phyloP scores from a whole-genome alignment of 1,140 invertebrate species.

The Mactra quadrangularis region DNA sequence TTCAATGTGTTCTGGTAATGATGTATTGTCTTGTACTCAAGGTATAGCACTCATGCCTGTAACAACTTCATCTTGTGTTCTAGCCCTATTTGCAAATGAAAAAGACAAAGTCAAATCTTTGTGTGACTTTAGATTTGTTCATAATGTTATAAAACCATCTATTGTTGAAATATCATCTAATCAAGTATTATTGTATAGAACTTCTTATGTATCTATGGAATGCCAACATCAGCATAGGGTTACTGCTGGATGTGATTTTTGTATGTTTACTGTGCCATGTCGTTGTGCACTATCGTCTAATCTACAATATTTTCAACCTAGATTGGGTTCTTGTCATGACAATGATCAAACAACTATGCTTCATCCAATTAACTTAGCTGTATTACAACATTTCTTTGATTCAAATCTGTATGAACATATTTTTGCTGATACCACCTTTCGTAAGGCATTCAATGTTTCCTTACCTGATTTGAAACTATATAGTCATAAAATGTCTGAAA shows the following conservation, averaged over 20 bases:
- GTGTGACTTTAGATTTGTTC: constrained; percentile 57
- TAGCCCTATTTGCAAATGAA: constrained; percentile 54
- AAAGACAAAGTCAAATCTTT: constrained; percentile 11
- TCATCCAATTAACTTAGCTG: constrained; percentile 35
- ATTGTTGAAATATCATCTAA: constrained; percentile 53
- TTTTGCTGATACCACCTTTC: constrained; percentile 36
- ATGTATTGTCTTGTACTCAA: constrained; percentile 4
- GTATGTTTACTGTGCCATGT: constrained; percentile 60
- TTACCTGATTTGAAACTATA: constrained; percentile 32
- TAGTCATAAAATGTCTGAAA: constrained; percentile 16
- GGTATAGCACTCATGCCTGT: constrained; percentile 42
- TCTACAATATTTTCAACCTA: constrained; percentile 25
- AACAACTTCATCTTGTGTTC: constrained; percentile 46
- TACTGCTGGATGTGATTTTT: constrained; percentile 54
- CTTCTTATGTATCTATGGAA: constrained; percentile 39
- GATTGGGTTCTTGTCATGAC: constrained; percentile 50
- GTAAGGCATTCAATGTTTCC: constrained; percentile 6
- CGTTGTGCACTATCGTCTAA: constrained; percentile 58
- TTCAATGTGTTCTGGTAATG: constrained; percentile 23
- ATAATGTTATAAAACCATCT: constrained; percentile 36
- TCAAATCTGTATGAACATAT: constrained; percentile 5
- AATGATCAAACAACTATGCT: constrained; percentile 39
- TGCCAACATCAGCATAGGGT: constrained; percentile 39
- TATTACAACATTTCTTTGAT: constrained; percentile 43
- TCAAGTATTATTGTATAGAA: constrained; percentile 41